Conservation (phyloP, 2,797 vertebrate species). For the Podarcis lilfordi region DNA sequence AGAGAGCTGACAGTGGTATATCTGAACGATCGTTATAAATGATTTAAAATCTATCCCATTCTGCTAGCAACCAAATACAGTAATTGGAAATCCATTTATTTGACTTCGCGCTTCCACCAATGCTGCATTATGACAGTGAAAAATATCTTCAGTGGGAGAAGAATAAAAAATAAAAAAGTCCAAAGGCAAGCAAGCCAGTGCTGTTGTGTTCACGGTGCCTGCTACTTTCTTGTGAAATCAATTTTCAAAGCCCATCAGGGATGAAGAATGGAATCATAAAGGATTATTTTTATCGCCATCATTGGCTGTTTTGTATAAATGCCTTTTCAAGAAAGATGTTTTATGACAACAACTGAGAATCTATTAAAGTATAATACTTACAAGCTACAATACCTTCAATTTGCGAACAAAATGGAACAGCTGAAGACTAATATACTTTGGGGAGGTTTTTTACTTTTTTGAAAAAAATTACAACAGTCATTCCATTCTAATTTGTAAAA, state of each 20-base stretch:
- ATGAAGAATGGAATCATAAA: slow-evolving; percentile 26
- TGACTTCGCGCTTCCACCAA: slow-evolving; percentile 6
- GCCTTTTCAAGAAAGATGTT: slow-evolving; percentile 29
- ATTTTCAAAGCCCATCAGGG: slow-evolving; percentile 28
- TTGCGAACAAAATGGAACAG: slow-evolving; percentile 37
- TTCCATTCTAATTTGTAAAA: slow-evolving; percentile 31
- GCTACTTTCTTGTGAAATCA: slow-evolving; percentile 38
- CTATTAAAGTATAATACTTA: slow-evolving; percentile 53
- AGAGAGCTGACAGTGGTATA: not conserved
- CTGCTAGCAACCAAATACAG: not conserved
- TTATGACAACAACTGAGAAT: slow-evolving; percentile 40
- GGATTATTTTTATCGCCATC: slow-evolving; percentile 36
- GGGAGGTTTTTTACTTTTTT: not conserved
- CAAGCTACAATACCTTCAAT: slow-evolving; percentile 40
- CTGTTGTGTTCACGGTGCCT: not conserved
- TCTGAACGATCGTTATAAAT: not conserved
- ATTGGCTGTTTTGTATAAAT: slow-evolving; percentile 34
- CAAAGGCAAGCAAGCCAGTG: not conserved
- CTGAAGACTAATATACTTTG: slow-evolving; percentile 29
- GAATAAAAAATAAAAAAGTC: slow-evolving; percentile 36
- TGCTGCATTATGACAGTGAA: slow-evolving; percentile 29
- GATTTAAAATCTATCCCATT: slow-evolving; percentile 7
- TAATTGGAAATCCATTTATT: slow-evolving; percentile 30
- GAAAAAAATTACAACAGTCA: slow-evolving; percentile 9
- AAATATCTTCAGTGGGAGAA: slow-evolving; percentile 23